A percentile compares a stretch with the other conserved stretches of the same genome.
Evolutionary conservation across 1,140 invertebrate species (phyloP).

Genomic region (Tenebrio molitor): DNA sequence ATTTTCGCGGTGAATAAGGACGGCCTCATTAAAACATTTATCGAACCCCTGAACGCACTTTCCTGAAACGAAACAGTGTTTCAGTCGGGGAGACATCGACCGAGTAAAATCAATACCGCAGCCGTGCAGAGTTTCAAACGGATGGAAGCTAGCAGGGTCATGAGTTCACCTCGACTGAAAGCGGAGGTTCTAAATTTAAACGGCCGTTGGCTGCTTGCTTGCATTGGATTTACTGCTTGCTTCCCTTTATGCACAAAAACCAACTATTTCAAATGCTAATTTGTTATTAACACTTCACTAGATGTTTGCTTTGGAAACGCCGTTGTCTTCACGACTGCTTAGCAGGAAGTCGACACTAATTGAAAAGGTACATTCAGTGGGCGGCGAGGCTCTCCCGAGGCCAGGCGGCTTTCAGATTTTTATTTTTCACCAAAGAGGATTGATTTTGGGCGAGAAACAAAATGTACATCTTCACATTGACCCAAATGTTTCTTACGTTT

Average conservation of each 20-base stretch:
- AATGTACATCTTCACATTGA: no score
- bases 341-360: conserved; percentile 30
- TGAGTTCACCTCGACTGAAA: conserved; percentile 42
- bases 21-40: conserved; percentile 29
- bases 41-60: conserved; percentile 22
- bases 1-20: conserved; percentile 34
- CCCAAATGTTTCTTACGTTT: no score
- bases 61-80: conserved; percentile 35
- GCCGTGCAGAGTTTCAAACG: conserved; percentile 37
- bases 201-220: conserved; percentile 6
- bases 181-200: conserved; percentile 46
- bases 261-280: conserved; percentile 40
- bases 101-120: conserved; percentile 43
- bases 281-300: conserved; percentile 42
- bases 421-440: not conserved
- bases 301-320: conserved; percentile 21
- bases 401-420: no score
- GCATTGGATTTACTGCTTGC: conserved; percentile 27
- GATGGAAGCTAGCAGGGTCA: conserved; percentile 44
- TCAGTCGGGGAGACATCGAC: conserved; percentile 39
- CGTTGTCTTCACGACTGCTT: conserved; percentile 17
- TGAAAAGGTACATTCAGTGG: conserved; percentile 15
- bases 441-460: no score
- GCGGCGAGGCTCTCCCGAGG: no score
- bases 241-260: conserved; percentile 37